A percentile compares a stretch with the other conserved stretches of the same genome.
phyloP scores from a whole-genome alignment of 2,888 invertebrate species.

The Choristoneura rosaceana region DNA sequence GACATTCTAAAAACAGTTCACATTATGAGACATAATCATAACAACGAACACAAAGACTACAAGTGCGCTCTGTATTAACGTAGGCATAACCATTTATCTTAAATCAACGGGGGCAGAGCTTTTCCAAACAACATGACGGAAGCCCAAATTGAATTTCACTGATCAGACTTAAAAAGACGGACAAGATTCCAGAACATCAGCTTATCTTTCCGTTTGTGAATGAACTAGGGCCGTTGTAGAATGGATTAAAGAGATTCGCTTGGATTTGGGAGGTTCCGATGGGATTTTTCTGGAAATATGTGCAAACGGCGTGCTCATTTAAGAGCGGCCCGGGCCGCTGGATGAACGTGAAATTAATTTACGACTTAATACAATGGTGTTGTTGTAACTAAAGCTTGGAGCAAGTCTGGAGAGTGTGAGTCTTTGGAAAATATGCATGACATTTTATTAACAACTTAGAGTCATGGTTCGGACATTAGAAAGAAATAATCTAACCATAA shows the following conservation, averaged over 20 bases:
- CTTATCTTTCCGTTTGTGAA: conserved; percentile 66
- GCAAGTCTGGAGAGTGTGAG: conserved; percentile 40
- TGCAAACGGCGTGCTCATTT: conserved; percentile 67
- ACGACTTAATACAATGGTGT: conserved; percentile 68
- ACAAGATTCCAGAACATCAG: conserved; percentile 57
- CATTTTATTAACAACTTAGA: neutral
- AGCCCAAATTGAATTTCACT: conserved; percentile 36
- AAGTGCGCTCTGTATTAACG: neutral
- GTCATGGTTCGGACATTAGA: too few species aligned
- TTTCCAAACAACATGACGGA: conserved; percentile 20
- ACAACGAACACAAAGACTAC: neutral
- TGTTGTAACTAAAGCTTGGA: conserved; percentile 46
- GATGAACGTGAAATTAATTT: conserved; percentile 72
- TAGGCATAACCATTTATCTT: conserved; percentile 15
- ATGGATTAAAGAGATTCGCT: conserved; percentile 62
- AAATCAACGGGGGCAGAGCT: conserved; percentile 13
- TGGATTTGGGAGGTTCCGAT: conserved; percentile 41
- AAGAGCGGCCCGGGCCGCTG: conserved; percentile 47
- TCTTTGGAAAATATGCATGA: neutral
- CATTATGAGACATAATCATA: too few species aligned
- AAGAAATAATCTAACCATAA: too few species aligned
- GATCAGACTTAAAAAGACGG: conserved; percentile 52
- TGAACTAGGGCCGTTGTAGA: conserved; percentile 63
- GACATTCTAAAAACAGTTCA: too few species aligned
- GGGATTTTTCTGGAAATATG: conserved; percentile 55